Evolutionary conservation across 2,797 vertebrate species (phyloP).

Genomic region (Smutsia gigantea): DNA sequence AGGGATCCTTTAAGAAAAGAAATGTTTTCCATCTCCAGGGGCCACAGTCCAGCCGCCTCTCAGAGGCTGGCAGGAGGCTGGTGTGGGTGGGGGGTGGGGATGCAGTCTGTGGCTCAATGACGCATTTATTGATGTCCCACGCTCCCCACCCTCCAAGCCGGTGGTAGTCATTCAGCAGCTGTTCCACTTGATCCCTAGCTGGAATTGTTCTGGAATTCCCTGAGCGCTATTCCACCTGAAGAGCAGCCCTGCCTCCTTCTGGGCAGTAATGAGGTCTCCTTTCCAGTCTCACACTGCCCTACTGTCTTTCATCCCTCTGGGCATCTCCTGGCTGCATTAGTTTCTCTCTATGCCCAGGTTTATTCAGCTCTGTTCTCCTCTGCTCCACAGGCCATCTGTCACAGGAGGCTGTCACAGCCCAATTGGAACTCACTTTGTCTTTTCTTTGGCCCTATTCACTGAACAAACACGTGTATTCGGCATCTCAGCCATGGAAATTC

Average conservation of each 20-base stretch:
- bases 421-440: slow-evolving; percentile 60
- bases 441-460: slow-evolving; percentile 1
- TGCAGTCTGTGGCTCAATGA: neutral
- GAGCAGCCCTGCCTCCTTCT: neutral
- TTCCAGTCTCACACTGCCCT: neutral
- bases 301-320: neutral
- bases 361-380: slow-evolving; percentile 62
- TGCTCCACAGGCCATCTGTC: slow-evolving; percentile 54
- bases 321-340: neutral
- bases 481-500: slow-evolving; percentile 51
- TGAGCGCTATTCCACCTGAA: neutral
- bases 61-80: neutral
- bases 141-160: neutral
- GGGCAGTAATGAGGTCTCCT: neutral
- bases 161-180: neutral
- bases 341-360: slow-evolving; percentile 27
- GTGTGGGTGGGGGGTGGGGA: neutral
- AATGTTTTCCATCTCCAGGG: neutral
- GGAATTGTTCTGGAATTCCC: neutral
- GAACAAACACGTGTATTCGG: slow-evolving; percentile 35
- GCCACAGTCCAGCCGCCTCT: neutral
- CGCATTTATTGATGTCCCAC: neutral
- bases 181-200: neutral
- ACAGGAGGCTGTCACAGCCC: slow-evolving; percentile 60
- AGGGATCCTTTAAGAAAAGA: neutral